phyloP scores from a whole-genome alignment of 2,113 vertebrate genomes.

The Myotis yumanensis region DNA sequence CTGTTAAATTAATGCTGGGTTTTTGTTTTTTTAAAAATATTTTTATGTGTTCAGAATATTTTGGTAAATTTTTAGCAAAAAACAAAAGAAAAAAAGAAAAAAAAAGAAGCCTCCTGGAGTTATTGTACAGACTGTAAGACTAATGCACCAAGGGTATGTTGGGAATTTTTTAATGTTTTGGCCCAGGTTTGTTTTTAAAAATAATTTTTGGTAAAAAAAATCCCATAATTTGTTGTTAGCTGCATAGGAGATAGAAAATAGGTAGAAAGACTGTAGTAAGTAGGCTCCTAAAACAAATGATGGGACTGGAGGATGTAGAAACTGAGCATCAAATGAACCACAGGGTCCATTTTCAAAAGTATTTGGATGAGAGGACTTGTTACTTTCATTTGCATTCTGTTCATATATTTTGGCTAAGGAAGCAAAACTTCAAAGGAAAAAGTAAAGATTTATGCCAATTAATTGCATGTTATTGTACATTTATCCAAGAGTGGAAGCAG shows the following conservation, averaged over 20 bases:
- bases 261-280: constrained; percentile 57
- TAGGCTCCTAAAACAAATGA: constrained; percentile 56
- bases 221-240: constrained; percentile 71
- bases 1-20: constrained; percentile 88
- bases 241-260: constrained; percentile 55
- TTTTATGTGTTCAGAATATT: constrained; percentile 97
- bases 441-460: constrained; percentile 60
- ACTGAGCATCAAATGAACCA: background rate
- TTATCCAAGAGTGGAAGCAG: constrained; percentile 50
- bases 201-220: constrained; percentile 74
- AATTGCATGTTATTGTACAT: constrained; percentile 80
- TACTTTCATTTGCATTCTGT: constrained; percentile 64
- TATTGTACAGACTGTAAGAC: constrained; percentile 87
- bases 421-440: constrained; percentile 59
- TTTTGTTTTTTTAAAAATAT: constrained; percentile 88
- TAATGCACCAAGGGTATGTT: constrained; percentile 82
- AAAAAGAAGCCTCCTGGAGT: constrained; percentile 86
- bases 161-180: constrained; percentile 87
- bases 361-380: constrained; percentile 51
- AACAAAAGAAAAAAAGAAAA: constrained; percentile 72
- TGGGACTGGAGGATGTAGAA: background rate
- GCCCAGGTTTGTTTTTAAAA: constrained; percentile 79
- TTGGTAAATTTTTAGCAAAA: constrained; percentile 96
- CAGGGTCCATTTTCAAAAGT: constrained; percentile 36
- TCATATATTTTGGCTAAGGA: constrained; percentile 53